phyloP scores from a whole-genome alignment of 2,113 vertebrate species.

The Erinaceus europaeus region DNA sequence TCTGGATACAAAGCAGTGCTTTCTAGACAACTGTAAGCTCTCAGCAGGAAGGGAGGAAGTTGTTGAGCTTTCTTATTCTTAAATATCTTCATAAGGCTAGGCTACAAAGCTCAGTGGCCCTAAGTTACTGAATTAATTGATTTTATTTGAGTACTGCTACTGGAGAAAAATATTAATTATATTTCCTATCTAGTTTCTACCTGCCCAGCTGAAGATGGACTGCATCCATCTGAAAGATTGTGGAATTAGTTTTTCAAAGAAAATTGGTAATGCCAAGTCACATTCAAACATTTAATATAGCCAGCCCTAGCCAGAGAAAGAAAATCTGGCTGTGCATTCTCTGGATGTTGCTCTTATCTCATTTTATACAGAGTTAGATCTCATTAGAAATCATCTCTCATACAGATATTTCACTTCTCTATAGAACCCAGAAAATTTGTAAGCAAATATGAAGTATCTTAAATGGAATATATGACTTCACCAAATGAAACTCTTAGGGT shows the following conservation, averaged over 20 bases:
- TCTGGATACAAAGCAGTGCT: not conserved
- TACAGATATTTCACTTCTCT: not conserved
- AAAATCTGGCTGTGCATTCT: not conserved
- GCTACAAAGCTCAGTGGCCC: not conserved
- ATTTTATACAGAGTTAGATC: not conserved
- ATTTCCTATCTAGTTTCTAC: not conserved
- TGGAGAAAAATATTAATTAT: not conserved
- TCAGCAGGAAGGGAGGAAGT: slow-evolving; percentile 18
- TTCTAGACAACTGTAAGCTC: not conserved
- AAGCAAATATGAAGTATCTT: not conserved
- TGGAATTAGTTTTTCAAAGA: not conserved
- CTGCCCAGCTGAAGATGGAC: not conserved
- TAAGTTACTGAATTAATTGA: not conserved
- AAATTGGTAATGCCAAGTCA: not conserved
- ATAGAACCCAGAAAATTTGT: not conserved
- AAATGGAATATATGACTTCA: not conserved
- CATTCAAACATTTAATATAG: not conserved
- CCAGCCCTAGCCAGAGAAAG: not conserved
- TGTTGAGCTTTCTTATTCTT: not conserved
- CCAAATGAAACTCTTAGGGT: slow-evolving; percentile 7
- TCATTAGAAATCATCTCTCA: slow-evolving; percentile 19
- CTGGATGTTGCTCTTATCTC: not conserved
- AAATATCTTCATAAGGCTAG: not conserved
- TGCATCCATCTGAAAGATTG: not conserved
- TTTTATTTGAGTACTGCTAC: not conserved